phyloP scores from a whole-genome alignment of 2,797 vertebrate genomes.

The Peromyscus nudipes region DNA sequence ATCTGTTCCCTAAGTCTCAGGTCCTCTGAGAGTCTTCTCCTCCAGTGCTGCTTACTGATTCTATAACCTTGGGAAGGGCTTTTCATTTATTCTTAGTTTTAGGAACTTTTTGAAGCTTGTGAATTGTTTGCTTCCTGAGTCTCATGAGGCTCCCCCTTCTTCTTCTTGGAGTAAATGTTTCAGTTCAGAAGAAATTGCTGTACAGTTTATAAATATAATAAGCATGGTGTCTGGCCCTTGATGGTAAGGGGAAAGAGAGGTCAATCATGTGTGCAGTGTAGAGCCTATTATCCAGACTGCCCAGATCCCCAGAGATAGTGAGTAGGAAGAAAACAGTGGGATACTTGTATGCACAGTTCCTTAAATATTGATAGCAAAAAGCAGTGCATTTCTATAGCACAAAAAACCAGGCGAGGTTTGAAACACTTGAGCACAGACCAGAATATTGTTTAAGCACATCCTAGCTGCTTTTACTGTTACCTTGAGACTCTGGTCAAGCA shows the following conservation, averaged over 20 bases:
- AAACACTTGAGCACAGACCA: neutral
- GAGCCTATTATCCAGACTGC: neutral
- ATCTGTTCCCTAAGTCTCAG: neutral
- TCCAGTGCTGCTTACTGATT: neutral
- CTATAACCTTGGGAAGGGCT: neutral
- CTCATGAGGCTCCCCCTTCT: neutral
- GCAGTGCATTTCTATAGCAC: neutral
- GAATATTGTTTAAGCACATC: no score
- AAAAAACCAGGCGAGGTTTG: neutral
- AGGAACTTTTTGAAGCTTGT: neutral
- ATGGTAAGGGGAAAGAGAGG: neutral
- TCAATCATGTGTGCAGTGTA: rapidly evolving
- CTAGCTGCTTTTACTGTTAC: neutral
- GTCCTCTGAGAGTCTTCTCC: neutral
- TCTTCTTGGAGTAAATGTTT: neutral
- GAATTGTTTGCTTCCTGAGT: neutral
- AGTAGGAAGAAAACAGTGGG: neutral
- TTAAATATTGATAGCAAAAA: neutral
- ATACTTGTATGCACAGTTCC: no score
- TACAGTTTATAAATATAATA: neutral
- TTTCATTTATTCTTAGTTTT: neutral
- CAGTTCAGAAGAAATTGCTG: neutral
- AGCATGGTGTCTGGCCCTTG: rapidly evolving
- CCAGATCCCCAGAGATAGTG: neutral
- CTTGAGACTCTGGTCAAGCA: neutral